phyloP scores from a whole-genome alignment of 2,888 invertebrate species.

The Tetragonisca angustula region DNA sequence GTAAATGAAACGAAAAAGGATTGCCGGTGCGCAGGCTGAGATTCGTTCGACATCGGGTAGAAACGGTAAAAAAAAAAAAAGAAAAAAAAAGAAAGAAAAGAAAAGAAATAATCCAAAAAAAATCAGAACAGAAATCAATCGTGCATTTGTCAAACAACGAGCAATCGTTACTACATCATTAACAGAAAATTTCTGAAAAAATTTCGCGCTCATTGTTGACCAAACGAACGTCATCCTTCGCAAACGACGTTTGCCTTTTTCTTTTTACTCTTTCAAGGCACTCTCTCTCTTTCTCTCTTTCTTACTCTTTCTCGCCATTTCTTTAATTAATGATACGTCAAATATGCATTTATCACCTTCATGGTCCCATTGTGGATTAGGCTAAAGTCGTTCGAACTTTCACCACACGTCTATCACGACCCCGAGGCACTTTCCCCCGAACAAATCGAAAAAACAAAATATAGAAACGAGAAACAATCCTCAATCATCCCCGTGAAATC shows the following conservation, averaged over 20 bases:
- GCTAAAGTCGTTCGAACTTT: slow-evolving; percentile 75
- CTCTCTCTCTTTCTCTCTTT: neutral
- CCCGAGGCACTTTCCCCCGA: neutral
- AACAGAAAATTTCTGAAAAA: slow-evolving; percentile 6
- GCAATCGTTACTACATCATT: neutral
- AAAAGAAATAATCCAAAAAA: neutral
- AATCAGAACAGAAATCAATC: slow-evolving; percentile 26
- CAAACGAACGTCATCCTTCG: slow-evolving; percentile 14
- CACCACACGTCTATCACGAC: neutral
- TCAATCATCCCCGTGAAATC: slow-evolving; percentile 4
- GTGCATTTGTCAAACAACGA: neutral
- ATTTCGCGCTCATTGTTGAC: slow-evolving; percentile 17
- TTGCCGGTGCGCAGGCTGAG: slow-evolving; percentile 26
- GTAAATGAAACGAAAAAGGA: slow-evolving; percentile 45
- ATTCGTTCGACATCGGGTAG: slow-evolving; percentile 15
- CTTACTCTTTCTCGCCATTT: slow-evolving; percentile 58
- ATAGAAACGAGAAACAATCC: neutral
- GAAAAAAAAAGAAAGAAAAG: slow-evolving; percentile 2
- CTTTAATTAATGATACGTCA: slow-evolving; percentile 75
- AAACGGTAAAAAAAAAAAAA: slow-evolving; percentile 10
- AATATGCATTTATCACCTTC: slow-evolving; percentile 80
- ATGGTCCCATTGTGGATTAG: slow-evolving; percentile 80
- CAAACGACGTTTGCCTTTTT: slow-evolving; percentile 11
- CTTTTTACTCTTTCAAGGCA: slow-evolving; percentile 30
- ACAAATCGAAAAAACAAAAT: neutral